A percentile compares a stretch with the other conserved stretches of the same genome.
Conservation (phyloP, 2,888 invertebrate genomes). For the Melitaea athalia region DNA sequence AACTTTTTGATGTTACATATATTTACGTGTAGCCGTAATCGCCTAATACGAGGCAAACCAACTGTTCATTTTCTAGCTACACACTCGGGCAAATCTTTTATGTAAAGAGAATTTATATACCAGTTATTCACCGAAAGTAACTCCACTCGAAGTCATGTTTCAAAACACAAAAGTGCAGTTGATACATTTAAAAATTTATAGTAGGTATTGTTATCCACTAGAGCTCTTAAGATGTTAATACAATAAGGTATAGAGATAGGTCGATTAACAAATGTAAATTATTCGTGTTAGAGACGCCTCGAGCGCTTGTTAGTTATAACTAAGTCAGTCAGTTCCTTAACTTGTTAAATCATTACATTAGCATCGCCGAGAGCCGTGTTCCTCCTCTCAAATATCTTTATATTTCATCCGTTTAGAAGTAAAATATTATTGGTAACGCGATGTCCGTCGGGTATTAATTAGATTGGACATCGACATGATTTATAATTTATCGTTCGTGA, state of each 20-base stretch:
- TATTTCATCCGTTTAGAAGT: slow-evolving; percentile 5
- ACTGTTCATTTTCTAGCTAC: no score
- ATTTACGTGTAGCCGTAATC: no score
- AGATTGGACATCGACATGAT: not conserved
- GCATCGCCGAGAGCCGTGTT: slow-evolving; percentile 25
- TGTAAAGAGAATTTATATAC: no score
- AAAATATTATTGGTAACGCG: not conserved
- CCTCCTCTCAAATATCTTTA: slow-evolving; percentile 20
- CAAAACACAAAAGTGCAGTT: not conserved
- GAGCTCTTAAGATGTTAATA: slow-evolving; percentile 19
- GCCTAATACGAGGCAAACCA: no score
- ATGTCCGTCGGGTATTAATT: slow-evolving; percentile 6
- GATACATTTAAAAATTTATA: not conserved
- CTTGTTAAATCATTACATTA: slow-evolving; percentile 35
- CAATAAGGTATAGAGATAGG: slow-evolving; percentile 28
- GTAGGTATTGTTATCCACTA: slow-evolving; percentile 2
- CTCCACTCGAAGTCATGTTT: not conserved
- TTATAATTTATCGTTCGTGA: not conserved
- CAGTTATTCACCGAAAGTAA: no score
- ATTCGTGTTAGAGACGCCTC: slow-evolving; percentile 28
- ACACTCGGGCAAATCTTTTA: no score
- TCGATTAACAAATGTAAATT: slow-evolving; percentile 35
- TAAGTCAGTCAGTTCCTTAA: slow-evolving; percentile 30
- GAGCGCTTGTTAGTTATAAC: slow-evolving; percentile 31
- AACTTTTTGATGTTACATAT: no score